Evolutionary conservation across 2,797 vertebrate genomes (phyloP).

Genomic region (Craterocephalus amniculus): DNA sequence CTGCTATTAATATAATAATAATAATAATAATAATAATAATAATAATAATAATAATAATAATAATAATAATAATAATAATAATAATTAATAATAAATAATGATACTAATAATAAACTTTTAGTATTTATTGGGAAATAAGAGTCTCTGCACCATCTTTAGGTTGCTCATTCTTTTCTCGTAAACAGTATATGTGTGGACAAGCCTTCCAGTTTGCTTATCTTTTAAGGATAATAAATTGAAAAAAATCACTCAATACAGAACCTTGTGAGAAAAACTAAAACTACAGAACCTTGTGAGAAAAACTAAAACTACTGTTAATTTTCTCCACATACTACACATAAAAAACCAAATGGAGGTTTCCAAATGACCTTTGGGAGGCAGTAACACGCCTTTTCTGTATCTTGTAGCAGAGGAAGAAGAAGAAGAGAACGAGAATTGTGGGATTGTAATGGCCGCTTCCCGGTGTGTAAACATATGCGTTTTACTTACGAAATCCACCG

Average conservation of each 20-base stretch:
- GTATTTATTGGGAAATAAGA: too few relatives aligned
- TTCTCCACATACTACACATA: neutral
- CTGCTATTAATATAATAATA: too few relatives aligned
- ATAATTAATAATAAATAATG: too few relatives aligned
- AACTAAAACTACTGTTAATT: neutral
- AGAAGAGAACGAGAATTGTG: slow-evolving; percentile 60
- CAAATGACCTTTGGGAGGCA: slow-evolving; percentile 1
- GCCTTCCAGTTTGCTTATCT: too few relatives aligned
- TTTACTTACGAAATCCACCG: slow-evolving; percentile 39
- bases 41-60: too few relatives aligned
- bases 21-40: too few relatives aligned
- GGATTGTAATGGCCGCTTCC: slow-evolving; percentile 80
- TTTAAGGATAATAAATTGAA: too few relatives aligned
- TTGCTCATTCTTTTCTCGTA: neutral
- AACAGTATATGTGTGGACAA: neutral
- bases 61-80: too few relatives aligned
- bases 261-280: too few relatives aligned
- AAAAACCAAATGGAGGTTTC: neutral
- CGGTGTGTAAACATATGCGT: slow-evolving; percentile 74
- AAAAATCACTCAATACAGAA: too few relatives aligned
- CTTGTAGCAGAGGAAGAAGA: neutral
- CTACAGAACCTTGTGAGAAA: neutral
- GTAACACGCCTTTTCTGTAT: neutral
- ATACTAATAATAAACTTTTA: too few relatives aligned
- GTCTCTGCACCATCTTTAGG: too few relatives aligned